A percentile compares a stretch with the other conserved stretches of the same genome.
phyloP scores from a whole-genome alignment of 2,113 vertebrate genomes.

The Daboia siamensis region DNA sequence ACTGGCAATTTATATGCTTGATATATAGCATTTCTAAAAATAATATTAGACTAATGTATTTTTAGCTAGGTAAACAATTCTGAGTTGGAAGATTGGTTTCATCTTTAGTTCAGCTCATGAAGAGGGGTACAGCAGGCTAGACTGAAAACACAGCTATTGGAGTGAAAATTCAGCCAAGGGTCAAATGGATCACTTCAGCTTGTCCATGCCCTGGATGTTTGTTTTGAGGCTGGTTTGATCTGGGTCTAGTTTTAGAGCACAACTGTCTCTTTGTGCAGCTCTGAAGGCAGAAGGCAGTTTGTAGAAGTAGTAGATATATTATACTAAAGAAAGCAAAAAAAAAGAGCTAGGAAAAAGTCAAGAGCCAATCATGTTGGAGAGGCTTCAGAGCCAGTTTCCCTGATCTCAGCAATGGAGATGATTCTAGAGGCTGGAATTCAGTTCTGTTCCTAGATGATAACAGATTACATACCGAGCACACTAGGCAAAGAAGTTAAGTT shows the following conservation, averaged over 20 bases:
- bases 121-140: slow-evolving; percentile 18
- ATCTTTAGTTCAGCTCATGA: slow-evolving; percentile 29
- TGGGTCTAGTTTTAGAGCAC: background rate
- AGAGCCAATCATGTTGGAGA: background rate
- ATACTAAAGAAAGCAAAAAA: background rate
- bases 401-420: background rate
- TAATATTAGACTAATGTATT: slow-evolving; percentile 58
- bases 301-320: background rate
- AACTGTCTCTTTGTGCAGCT: background rate
- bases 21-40: slow-evolving; percentile 66
- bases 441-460: background rate
- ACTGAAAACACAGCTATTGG: background rate
- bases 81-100: slow-evolving; percentile 18
- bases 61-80: slow-evolving; percentile 69
- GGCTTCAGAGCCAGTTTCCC: background rate
- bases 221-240: background rate
- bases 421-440: background rate
- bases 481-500: background rate
- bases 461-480: background rate
- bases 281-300: background rate
- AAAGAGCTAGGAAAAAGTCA: background rate
- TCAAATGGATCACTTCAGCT: background rate
- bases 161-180: background rate
- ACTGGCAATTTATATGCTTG: slow-evolving; percentile 58
- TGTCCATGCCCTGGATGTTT: background rate